Base-by-base conservation (phyloP, 2,113 vertebrate species). In the Mesocricetus auratus region DNA sequence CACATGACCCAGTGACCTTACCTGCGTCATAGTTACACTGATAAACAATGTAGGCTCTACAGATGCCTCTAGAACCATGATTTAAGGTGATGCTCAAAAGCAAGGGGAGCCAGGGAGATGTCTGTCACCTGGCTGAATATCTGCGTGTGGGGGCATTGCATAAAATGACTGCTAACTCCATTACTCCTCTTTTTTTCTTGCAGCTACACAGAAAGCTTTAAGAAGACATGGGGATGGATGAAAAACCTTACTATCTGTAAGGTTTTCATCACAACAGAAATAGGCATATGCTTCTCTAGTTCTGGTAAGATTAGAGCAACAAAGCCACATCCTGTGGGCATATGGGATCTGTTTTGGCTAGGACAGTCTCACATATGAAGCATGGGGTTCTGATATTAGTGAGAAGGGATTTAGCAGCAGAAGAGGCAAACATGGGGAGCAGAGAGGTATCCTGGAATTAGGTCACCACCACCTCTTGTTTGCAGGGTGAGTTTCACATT, bases 31-130 rank as follows among this genome's bases (percentile, higher is more conserved):
- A 96, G 93, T 98, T 97, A 97, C 86, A 93, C 94, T 94, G 90
- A 96, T 97, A 96, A 98, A 98, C 95, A 96, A 0, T 60, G 83
- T 89, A 68, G 73, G 92, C 97, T 93, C 91, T 85, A 87, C 94
- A 98, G 94, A 95, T 96, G 96, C 96, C 92, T 98, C 93, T 77
- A 86, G 90, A 98, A 97, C 86, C 96, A 97, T 97, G 98, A 97
- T 97, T 97, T 97, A 96, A 17, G 53, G 94, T 94, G 75, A 96
- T 95, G 62, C 92, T 97, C 90, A 89, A 96, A 96, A 0, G 2
- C 89, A 96, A 98, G 94, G 87, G 94, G 53, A 96, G 86, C 90
- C 97, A 97, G 92, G 31, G 71, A 96, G 85, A 93, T 33, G 53
- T 96, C 94, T 94, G 90, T 97, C 97, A 87, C 31, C 62, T 91